phyloP scores from a whole-genome alignment of 2,888 invertebrate species.

The Panorpa germanica region DNA sequence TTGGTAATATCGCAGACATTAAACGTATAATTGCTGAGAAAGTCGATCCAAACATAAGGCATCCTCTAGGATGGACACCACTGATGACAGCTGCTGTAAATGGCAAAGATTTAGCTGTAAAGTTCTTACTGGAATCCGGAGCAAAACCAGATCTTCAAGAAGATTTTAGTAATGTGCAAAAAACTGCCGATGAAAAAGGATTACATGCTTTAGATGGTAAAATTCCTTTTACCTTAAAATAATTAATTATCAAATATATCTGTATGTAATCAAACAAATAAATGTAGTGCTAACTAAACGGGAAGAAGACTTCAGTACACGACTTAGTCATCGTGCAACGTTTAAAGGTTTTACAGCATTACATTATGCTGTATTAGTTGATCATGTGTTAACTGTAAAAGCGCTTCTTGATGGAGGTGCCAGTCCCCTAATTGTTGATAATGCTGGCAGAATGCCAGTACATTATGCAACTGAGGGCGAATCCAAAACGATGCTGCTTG shows the following conservation, averaged over 20 bases:
- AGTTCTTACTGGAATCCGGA: slow-evolving; percentile 46
- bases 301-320: slow-evolving; percentile 66
- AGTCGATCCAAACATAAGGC: slow-evolving; percentile 45
- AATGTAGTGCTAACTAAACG: slow-evolving; percentile 36
- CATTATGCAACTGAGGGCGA: slow-evolving; percentile 51
- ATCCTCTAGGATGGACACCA: slow-evolving; percentile 72
- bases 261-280: not conserved
- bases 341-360: slow-evolving; percentile 75
- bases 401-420: slow-evolving; percentile 53
- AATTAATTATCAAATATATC: slow-evolving; percentile 5
- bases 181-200: slow-evolving; percentile 42
- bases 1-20: too few relatives aligned
- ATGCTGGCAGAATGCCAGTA: slow-evolving; percentile 53
- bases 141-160: slow-evolving; percentile 61
- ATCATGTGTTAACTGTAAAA: slow-evolving; percentile 41
- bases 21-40: too few relatives aligned
- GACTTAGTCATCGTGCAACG: slow-evolving; percentile 48
- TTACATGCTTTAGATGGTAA: slow-evolving; percentile 55
- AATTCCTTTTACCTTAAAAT: slow-evolving; percentile 8
- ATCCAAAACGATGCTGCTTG: slow-evolving; percentile 38
- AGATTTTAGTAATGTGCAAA: slow-evolving; percentile 50
- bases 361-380: slow-evolving; percentile 71
- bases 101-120: slow-evolving; percentile 38
- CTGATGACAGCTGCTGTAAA: slow-evolving; percentile 72
- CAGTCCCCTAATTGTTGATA: slow-evolving; percentile 55